A percentile compares a stretch with the other conserved stretches of the same genome.
Evolutionary conservation across 2,888 invertebrate genomes (phyloP).

Genomic region (Eurois occulta): DNA sequence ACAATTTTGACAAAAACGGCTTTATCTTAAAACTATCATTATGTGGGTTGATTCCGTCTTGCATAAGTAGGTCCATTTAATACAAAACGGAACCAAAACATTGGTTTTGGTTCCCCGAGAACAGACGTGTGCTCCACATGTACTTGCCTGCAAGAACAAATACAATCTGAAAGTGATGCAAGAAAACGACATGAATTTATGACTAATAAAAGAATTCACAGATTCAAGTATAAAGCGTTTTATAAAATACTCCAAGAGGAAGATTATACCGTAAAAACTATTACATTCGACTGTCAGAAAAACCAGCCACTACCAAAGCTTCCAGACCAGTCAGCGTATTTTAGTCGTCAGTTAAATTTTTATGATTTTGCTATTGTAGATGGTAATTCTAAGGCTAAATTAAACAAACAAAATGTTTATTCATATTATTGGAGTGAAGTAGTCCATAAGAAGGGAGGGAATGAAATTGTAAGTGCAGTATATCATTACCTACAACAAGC

Average conservation of each 20-base stretch:
- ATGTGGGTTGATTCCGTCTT: too few species aligned
- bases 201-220: slow-evolving; percentile 7
- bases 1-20: too few species aligned
- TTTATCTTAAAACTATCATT: too few species aligned
- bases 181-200: slow-evolving; percentile 2
- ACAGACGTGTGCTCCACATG: slow-evolving; percentile 13
- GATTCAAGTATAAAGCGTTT: slow-evolving; percentile 8
- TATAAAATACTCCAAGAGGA: slow-evolving; percentile 4
- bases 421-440: slow-evolving; percentile 6
- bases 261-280: neutral
- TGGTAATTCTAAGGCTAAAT: slow-evolving; percentile 1
- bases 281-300: slow-evolving; percentile 11
- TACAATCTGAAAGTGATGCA: slow-evolving; percentile 7
- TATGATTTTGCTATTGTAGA: slow-evolving; percentile 60
- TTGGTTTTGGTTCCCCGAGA: slow-evolving; percentile 6
- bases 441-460: neutral
- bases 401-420: neutral
- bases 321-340: slow-evolving; percentile 57
- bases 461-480: slow-evolving; percentile 7
- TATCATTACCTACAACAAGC: neutral
- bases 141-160: slow-evolving; percentile 4
- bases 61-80: too few species aligned
- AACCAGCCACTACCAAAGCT: slow-evolving; percentile 43
- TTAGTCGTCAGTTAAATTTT: slow-evolving; percentile 43
- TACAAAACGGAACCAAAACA: too few species aligned